A percentile compares a stretch with the other conserved stretches of the same genome.
Evolutionary conservation across 2,888 invertebrate species (phyloP).

Genomic region (Drosophila pseudotakahashii): DNA sequence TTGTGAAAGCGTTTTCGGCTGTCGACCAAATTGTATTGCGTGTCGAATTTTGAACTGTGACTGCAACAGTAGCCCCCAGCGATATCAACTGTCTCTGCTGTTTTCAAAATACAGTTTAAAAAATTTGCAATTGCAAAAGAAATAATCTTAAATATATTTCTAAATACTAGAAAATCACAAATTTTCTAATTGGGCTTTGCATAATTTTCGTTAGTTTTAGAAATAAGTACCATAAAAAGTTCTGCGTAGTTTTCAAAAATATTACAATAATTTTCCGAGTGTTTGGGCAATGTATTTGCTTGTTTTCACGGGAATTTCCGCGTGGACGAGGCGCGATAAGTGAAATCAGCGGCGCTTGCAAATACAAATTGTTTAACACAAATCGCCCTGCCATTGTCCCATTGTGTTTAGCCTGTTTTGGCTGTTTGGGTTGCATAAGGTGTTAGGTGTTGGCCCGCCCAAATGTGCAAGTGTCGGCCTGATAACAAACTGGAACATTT

Average conservation of each 20-base stretch:
- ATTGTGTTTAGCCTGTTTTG: slow-evolving; percentile 27
- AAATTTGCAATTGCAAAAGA: too few species aligned
- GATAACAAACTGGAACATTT: slow-evolving; percentile 38
- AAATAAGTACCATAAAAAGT: too few species aligned
- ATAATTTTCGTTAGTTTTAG: too few species aligned
- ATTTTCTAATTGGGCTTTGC: too few species aligned
- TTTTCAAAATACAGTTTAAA: background rate
- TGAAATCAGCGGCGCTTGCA: slow-evolving; percentile 67
- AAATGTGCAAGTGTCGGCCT: slow-evolving; percentile 36
- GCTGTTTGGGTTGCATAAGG: slow-evolving; percentile 18
- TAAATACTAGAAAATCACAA: too few species aligned
- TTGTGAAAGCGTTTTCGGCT: slow-evolving; percentile 19
- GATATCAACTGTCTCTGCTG: background rate
- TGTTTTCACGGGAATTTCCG: slow-evolving; percentile 63
- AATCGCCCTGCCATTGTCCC: slow-evolving; percentile 52
- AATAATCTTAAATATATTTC: too few species aligned
- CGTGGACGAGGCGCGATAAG: slow-evolving; percentile 63
- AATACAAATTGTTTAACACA: slow-evolving; percentile 75
- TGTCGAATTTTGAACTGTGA: slow-evolving; percentile 22
- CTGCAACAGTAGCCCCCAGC: background rate
- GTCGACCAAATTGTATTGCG: slow-evolving; percentile 18
- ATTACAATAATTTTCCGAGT: background rate
- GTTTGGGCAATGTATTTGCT: slow-evolving; percentile 16
- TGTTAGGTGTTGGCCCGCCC: slow-evolving; percentile 19
- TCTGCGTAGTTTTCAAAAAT: too few species aligned